phyloP scores from a whole-genome alignment of 2,113 vertebrate genomes.

The Spermophilus dauricus region DNA sequence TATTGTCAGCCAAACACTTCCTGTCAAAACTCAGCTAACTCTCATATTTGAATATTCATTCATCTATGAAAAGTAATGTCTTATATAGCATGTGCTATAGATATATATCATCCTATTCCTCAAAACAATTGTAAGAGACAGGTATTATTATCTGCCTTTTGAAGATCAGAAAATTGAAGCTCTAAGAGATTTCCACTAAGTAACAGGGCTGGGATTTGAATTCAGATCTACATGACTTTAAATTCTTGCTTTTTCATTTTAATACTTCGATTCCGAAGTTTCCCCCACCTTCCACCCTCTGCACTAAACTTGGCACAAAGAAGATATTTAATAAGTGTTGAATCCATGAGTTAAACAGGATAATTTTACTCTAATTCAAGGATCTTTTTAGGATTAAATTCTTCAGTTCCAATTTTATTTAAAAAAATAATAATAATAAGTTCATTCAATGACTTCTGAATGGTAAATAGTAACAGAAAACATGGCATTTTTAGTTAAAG shows the following conservation, averaged over 20 bases:
- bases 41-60: constrained; percentile 13
- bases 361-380: constrained; percentile 54
- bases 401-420: constrained; percentile 36
- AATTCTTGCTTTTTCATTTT: constrained; percentile 48
- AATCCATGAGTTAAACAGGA: neutral
- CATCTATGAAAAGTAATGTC: neutral
- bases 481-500: constrained; percentile 9
- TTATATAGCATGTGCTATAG: neutral
- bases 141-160: constrained; percentile 10
- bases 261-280: constrained; percentile 45
- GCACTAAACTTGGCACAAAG: neutral
- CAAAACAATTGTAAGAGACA: constrained; percentile 10
- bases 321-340: neutral
- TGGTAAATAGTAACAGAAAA: constrained; percentile 43
- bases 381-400: constrained; percentile 57
- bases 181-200: constrained; percentile 8
- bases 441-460: constrained; percentile 21
- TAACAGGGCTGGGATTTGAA: constrained; percentile 31
- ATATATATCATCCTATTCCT: constrained; percentile 24
- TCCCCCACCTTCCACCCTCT: neutral
- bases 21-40: constrained; percentile 33
- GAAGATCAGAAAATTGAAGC: constrained; percentile 27
- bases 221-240: constrained; percentile 35
- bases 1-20: constrained; percentile 36
- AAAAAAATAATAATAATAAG: constrained; percentile 17